phyloP scores from a whole-genome alignment of 2,888 invertebrate genomes.

The Stegophylla sp. region DNA sequence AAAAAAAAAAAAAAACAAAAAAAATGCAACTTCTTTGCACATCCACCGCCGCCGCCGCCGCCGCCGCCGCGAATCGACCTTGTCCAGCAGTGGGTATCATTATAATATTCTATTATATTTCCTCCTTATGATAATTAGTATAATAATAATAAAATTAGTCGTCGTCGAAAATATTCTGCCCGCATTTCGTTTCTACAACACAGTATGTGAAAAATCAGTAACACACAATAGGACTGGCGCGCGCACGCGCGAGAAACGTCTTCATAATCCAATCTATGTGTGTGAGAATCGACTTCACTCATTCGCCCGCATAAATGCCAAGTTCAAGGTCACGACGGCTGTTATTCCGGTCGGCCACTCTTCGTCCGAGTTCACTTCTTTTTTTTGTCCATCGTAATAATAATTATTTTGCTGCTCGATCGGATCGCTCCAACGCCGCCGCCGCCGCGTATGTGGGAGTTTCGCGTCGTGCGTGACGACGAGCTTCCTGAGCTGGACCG shows the following conservation, averaged over 20 bases:
- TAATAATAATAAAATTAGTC: no score
- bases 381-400: conserved; percentile 5
- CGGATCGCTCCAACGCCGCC: conserved; percentile 3
- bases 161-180: not conserved
- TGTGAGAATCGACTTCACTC: no score
- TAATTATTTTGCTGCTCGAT: conserved; percentile 19
- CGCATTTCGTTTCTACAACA: conserved; percentile 12
- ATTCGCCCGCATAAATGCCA: not conserved
- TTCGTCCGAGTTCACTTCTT: conserved; percentile 33
- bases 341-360: conserved; percentile 29
- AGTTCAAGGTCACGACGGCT: conserved; percentile 55
- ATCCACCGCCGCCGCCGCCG: not conserved
- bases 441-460: no score
- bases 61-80: conserved; percentile 18
- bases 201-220: not conserved
- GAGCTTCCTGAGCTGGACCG: not conserved
- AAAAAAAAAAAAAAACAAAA: conserved; percentile 13
- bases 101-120: not conserved
- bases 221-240: not conserved
- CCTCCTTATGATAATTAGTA: conserved; percentile 28
- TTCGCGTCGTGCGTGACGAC: conserved; percentile 13
- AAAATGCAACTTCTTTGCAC: no score
- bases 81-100: not conserved
- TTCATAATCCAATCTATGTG: no score
- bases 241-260: not conserved